phyloP scores from a whole-genome alignment of 2,113 vertebrate genomes.

The Oryzias javanicus region DNA sequence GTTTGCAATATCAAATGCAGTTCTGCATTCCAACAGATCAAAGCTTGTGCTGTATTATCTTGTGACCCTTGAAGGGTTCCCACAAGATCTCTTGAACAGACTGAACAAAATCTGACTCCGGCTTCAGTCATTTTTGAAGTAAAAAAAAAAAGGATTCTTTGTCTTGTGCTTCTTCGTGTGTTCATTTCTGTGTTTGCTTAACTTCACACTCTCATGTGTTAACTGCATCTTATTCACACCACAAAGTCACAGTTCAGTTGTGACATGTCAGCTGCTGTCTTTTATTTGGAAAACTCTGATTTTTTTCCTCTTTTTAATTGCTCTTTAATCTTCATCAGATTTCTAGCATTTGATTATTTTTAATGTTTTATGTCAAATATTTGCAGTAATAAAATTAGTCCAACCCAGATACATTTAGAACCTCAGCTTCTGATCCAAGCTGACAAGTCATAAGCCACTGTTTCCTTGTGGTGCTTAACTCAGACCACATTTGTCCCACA shows the following conservation, averaged over 20 bases:
- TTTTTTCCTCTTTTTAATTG: neutral
- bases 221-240: no score
- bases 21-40: slow-evolving; percentile 70
- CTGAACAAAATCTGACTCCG: slow-evolving; percentile 12
- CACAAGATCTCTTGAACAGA: slow-evolving; percentile 24
- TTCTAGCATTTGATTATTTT: neutral
- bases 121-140: slow-evolving; percentile 41
- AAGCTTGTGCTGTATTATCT: slow-evolving; percentile 45
- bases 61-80: slow-evolving; percentile 41
- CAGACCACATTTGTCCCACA: slow-evolving; percentile 79
- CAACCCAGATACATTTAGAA: slow-evolving; percentile 34
- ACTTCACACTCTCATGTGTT: no score
- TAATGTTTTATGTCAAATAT: neutral
- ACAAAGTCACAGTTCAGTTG: no score
- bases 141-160: no score
- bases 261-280: no score
- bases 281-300: neutral
- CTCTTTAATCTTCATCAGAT: neutral
- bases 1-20: slow-evolving; percentile 56
- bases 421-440: slow-evolving; percentile 79
- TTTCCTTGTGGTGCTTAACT: slow-evolving; percentile 85
- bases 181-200: no score
- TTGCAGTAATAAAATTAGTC: slow-evolving; percentile 1
- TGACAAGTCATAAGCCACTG: slow-evolving; percentile 87
- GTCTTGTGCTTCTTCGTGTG: no score